Conservation (phyloP, 1,140 invertebrate genomes). For the Penaeus vannamei region DNA sequence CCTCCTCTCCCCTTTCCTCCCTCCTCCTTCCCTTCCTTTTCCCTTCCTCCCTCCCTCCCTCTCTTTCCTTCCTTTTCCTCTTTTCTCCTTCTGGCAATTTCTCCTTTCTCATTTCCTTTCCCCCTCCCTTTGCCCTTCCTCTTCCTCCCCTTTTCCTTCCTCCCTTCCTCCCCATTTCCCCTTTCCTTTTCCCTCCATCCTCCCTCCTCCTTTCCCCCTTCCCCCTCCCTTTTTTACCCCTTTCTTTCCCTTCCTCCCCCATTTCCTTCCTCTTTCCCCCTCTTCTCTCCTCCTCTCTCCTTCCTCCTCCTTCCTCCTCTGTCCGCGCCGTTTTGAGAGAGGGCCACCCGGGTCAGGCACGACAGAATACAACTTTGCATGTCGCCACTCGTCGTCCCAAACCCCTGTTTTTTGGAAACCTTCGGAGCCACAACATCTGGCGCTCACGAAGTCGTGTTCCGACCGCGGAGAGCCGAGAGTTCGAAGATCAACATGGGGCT, state of each 20-base stretch:
- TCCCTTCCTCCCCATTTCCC: background rate
- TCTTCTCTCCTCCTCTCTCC: background rate
- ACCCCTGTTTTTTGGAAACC: constrained; percentile 51
- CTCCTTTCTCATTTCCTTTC: background rate
- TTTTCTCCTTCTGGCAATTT: no score
- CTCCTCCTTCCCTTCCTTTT: background rate
- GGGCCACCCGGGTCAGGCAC: constrained; percentile 6
- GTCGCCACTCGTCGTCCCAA: constrained; percentile 27
- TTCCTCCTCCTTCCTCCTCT: background rate
- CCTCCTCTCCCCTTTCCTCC: background rate
- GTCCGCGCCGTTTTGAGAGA: no score
- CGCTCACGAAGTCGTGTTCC: constrained; percentile 50
- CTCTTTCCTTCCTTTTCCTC: background rate
- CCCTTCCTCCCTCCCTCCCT: background rate
- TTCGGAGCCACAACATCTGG: constrained; percentile 34
- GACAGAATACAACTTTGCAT: constrained; percentile 45
- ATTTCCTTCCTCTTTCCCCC: background rate
- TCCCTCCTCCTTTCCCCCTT: background rate
- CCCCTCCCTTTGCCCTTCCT: background rate
- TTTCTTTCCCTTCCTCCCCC: background rate
- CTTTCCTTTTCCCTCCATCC: background rate
- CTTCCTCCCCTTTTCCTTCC: no score
- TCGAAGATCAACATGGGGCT: constrained; percentile 24
- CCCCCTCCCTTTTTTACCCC: background rate
- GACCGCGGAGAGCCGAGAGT: background rate